These are phyloP conservation scores for Sarcophaga variegata DNA, from an alignment of 2,888 invertebrate genomes.

Conservation along the genomic window DNA sequence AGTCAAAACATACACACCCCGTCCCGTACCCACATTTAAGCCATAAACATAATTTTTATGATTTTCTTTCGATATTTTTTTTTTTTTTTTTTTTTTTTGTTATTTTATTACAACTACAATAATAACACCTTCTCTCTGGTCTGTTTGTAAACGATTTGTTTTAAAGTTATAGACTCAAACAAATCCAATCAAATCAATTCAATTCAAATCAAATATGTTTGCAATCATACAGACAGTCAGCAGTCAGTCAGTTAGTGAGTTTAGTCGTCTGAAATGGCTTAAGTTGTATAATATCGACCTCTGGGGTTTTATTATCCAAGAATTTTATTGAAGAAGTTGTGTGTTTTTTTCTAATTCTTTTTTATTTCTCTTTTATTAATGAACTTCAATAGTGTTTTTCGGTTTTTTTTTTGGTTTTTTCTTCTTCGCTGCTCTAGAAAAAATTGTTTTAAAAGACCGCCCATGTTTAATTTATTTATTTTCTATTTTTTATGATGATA, in stretches of 20 bases:
- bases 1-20: conserved; percentile 30
- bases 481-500: neutral
- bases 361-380: neutral
- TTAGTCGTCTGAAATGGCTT: neutral
- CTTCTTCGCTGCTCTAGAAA: neutral
- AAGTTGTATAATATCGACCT: too few species aligned
- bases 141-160: neutral
- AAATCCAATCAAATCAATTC: neutral
- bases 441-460: neutral
- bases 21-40: neutral
- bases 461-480: neutral
- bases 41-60: neutral
- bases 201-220: too few species aligned
- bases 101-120: neutral
- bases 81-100: neutral
- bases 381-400: neutral
- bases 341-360: neutral
- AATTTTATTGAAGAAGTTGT: neutral
- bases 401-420: neutral
- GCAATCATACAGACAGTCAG: too few species aligned
- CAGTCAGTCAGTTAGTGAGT: neutral
- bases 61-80: neutral
- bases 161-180: neutral
- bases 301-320: neutral
- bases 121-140: neutral